Evolutionary conservation across 2,888 invertebrate species (phyloP).

Genomic region (Heliconius hortense): DNA sequence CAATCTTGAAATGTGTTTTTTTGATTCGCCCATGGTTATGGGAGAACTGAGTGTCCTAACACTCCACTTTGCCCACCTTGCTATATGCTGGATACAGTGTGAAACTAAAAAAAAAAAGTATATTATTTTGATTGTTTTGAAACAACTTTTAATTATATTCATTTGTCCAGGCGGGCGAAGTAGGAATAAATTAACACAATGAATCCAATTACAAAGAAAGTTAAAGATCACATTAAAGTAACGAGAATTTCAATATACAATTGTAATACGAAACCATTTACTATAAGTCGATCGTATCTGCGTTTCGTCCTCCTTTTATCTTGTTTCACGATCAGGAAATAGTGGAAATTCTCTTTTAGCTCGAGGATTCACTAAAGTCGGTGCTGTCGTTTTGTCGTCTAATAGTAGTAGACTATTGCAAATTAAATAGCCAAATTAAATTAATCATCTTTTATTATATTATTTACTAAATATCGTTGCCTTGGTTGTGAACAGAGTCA

Average conservation of each 20-base stretch:
- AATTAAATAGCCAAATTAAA: neutral
- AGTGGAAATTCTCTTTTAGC: neutral
- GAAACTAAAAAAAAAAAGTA: too few relatives aligned
- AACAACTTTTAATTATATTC: too few relatives aligned
- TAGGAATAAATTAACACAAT: too few relatives aligned
- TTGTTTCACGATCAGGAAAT: conserved; percentile 7
- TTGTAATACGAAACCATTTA: conserved; percentile 8
- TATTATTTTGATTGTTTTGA: too few relatives aligned
- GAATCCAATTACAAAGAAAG: too few relatives aligned
- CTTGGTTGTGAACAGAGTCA: neutral
- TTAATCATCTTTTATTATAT: neutral
- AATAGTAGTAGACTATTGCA: neutral
- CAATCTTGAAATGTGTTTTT: too few relatives aligned
- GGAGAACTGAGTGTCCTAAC: too few relatives aligned
- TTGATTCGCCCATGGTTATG: too few relatives aligned
- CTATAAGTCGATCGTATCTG: conserved; percentile 9
- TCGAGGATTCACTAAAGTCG: conserved; percentile 20
- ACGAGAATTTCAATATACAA: neutral
- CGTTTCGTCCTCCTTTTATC: neutral
- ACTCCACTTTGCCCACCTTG: too few relatives aligned
- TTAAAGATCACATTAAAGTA: neutral
- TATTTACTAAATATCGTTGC: neutral
- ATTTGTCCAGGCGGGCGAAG: too few relatives aligned
- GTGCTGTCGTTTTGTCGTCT: neutral
- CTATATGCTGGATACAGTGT: too few relatives aligned